Conservation (phyloP, 2,888 invertebrate species). For the Scaptomyza cyrtandrae region DNA sequence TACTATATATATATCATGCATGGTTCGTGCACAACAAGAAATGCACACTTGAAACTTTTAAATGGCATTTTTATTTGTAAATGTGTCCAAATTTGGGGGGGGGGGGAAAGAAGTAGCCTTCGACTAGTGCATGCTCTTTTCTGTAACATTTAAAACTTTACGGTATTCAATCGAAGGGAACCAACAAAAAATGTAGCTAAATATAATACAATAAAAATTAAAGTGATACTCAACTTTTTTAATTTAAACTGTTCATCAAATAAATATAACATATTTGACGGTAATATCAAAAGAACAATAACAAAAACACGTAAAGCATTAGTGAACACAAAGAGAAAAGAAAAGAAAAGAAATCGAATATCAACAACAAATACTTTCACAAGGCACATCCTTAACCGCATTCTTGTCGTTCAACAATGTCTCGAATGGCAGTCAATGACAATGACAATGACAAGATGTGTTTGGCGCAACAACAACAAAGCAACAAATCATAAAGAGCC, state of each 20-base stretch:
- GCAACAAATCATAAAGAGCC: too few relatives aligned
- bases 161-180: too few relatives aligned
- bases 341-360: conserved; percentile 5
- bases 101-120: neutral
- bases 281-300: conserved; percentile 21
- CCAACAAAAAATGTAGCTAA: too few relatives aligned
- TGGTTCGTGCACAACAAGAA: neutral
- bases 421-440: conserved; percentile 53
- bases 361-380: conserved; percentile 39
- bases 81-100: neutral
- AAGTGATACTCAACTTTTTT: too few relatives aligned
- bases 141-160: neutral
- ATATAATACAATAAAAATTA: too few relatives aligned
- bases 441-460: conserved; percentile 58
- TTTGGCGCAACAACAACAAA: conserved; percentile 32
- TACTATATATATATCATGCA: too few relatives aligned
- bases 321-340: conserved; percentile 1
- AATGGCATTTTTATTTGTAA: neutral
- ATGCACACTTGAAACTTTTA: neutral
- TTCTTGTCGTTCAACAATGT: conserved; percentile 31
- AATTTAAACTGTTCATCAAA: neutral
- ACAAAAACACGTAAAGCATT: conserved; percentile 33
- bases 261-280: neutral
- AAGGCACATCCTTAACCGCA: conserved; percentile 44
- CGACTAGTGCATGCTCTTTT: neutral